Conservation (phyloP, 2,113 vertebrate species). For the Nothobranchius kuhntae region DNA sequence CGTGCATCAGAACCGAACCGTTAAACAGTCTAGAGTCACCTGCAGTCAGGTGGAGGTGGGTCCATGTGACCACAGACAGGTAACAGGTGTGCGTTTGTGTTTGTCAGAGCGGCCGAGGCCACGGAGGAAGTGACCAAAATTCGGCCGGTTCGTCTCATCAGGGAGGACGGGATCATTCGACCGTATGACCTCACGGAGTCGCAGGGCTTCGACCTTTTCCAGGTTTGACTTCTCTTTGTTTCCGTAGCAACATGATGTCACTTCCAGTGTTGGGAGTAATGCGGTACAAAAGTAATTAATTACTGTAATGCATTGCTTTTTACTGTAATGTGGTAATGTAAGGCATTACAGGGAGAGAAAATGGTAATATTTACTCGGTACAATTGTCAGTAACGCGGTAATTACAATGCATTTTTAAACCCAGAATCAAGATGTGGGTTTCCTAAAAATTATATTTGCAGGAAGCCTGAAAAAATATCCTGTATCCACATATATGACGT, state of each 20-base stretch:
- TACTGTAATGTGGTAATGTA: no score
- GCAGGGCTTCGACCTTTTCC: constrained; percentile 89
- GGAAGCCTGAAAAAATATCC: no score
- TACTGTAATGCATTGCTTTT: no score
- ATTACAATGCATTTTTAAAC: no score
- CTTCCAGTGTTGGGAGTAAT: not conserved
- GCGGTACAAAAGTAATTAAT: no score
- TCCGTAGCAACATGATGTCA: not conserved
- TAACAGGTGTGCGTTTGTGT: constrained; percentile 16
- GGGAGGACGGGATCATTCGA: constrained; percentile 91
- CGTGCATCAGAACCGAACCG: not conserved
- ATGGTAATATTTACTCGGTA: no score
- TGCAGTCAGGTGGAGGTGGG: not conserved
- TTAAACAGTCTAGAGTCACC: not conserved
- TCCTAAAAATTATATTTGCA: no score
- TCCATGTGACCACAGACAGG: not conserved
- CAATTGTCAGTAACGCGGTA: no score
- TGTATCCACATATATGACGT: no score
- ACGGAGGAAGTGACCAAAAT: constrained; percentile 91
- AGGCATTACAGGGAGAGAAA: no score
- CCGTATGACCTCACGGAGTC: constrained; percentile 88
- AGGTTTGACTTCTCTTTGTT: constrained; percentile 78
- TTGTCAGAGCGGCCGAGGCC: constrained; percentile 87
- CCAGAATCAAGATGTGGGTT: no score
- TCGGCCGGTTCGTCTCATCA: constrained; percentile 89